Evolutionary conservation across 2,113 vertebrate species (phyloP).

Genomic region (Corythornis cristatus): DNA sequence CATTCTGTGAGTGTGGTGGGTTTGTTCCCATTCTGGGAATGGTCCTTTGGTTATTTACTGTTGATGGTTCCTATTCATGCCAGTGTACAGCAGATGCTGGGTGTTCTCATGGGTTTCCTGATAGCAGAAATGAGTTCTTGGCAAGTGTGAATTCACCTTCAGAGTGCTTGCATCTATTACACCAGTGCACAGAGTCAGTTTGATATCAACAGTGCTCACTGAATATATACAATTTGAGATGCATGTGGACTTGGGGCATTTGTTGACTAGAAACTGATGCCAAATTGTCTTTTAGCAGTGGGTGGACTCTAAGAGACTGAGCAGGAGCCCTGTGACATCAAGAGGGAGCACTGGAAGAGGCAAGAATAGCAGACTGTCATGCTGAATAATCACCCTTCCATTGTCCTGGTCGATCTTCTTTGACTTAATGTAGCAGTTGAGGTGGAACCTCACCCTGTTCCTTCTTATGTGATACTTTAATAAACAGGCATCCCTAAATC

Average conservation of each 20-base stretch:
- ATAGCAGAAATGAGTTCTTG: background rate
- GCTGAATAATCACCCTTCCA: background rate
- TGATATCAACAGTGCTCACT: background rate
- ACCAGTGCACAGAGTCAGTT: background rate
- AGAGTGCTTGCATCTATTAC: background rate
- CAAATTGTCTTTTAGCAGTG: background rate
- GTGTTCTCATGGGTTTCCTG: background rate
- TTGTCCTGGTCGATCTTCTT: background rate
- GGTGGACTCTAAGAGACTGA: background rate
- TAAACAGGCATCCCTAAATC: background rate
- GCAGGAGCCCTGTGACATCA: background rate
- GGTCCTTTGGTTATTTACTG: background rate
- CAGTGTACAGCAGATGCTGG: background rate
- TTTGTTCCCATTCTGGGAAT: background rate
- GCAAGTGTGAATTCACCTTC: background rate
- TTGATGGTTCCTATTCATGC: background rate
- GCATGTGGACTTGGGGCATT: background rate
- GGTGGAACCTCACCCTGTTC: background rate
- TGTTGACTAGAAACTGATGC: background rate
- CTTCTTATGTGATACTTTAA: background rate
- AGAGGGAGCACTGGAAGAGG: background rate
- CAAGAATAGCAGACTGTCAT: background rate
- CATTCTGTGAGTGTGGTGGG: background rate
- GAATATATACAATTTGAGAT: background rate
- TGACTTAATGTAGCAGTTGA: background rate